These are phyloP conservation scores for Phaethornis superciliosus DNA, from an alignment of 2,113 vertebrate species.

Conservation along the genomic window DNA sequence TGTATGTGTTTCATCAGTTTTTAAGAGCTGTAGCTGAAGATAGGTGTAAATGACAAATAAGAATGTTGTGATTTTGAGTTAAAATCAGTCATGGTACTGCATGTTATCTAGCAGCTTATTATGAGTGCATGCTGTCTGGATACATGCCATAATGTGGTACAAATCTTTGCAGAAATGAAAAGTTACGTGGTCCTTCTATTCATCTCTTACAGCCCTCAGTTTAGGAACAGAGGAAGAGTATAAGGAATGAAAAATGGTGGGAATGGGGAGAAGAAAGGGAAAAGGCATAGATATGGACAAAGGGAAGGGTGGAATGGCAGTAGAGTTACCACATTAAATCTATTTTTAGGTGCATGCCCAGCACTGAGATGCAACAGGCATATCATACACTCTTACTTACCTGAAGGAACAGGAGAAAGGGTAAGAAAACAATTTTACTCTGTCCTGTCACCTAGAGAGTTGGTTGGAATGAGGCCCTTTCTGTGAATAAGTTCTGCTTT, in stretches of 20 bases:
- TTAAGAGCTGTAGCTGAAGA: background rate
- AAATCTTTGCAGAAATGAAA: background rate
- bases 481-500: background rate
- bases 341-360: background rate
- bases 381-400: background rate
- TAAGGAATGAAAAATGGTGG: background rate
- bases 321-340: background rate
- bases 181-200: background rate
- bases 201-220: background rate
- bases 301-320: background rate
- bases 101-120: background rate
- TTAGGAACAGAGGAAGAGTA: rapidly evolving
- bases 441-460: background rate
- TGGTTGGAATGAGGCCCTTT: background rate
- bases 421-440: background rate
- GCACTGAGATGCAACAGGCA: background rate
- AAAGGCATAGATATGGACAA: background rate
- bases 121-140: background rate
- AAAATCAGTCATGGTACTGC: background rate
- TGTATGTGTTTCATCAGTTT: background rate
- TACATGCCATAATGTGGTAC: background rate
- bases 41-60: background rate
- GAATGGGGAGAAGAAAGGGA: too few relatives aligned
- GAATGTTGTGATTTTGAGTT: background rate
- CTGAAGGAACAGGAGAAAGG: background rate